Conservation (phyloP, 2,797 vertebrate genomes). For the Falco cherrug region DNA sequence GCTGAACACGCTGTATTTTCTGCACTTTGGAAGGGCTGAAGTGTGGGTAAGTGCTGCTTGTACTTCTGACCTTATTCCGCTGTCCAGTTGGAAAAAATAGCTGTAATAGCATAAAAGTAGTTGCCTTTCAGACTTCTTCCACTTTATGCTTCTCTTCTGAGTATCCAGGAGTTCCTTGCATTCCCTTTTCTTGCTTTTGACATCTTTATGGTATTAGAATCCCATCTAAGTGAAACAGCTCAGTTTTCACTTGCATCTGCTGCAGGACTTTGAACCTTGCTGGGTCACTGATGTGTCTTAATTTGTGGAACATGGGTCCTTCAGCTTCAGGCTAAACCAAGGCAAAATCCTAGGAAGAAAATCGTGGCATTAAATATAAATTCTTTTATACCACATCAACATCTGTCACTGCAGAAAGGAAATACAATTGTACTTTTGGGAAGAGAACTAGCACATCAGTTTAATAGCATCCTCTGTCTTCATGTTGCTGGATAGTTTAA, state of each 20-base stretch:
- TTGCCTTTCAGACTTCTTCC: neutral
- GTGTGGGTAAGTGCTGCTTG: neutral
- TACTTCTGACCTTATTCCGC: neutral
- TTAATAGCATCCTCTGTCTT: neutral
- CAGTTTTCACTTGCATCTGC: neutral
- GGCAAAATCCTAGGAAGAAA: neutral
- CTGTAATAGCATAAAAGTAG: neutral
- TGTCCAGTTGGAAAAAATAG: neutral
- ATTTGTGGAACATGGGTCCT: neutral
- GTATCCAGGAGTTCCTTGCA: neutral
- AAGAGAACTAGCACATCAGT: neutral
- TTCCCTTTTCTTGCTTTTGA: neutral
- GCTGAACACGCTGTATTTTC: too few relatives aligned
- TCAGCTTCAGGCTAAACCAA: neutral
- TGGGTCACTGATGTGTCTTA: neutral
- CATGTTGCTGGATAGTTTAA: neutral
- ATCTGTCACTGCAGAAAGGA: neutral
- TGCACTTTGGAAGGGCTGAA: neutral
- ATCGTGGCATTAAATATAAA: neutral
- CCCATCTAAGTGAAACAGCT: neutral
- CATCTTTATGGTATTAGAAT: neutral
- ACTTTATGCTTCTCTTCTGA: neutral
- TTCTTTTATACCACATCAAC: neutral
- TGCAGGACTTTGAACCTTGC: neutral
- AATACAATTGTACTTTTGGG: neutral